phyloP scores from a whole-genome alignment of 1,140 invertebrate genomes.

The Drosophila sucinea region DNA sequence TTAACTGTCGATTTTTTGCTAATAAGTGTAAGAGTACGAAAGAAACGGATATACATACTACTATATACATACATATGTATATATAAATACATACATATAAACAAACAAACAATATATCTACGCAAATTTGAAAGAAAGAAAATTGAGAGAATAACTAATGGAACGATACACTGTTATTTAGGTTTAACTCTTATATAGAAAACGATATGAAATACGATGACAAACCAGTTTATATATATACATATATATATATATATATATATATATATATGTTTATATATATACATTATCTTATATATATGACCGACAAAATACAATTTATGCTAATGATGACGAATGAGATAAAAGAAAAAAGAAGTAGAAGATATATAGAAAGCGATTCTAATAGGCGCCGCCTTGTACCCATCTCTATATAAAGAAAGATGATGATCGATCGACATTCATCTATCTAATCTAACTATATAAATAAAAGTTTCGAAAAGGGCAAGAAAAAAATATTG shows the following conservation, averaged over 20 bases:
- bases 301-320: constrained; percentile 7
- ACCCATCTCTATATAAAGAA: not conserved
- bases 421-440: not conserved
- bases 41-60: constrained; percentile 39
- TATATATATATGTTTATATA: constrained; percentile 5
- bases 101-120: constrained; percentile 2
- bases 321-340: constrained; percentile 8
- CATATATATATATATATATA: constrained; percentile 13
- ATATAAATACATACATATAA: constrained; percentile 11
- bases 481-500: not conserved
- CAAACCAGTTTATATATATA: constrained; percentile 20
- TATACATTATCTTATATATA: not conserved
- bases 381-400: not conserved
- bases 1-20: constrained; percentile 80
- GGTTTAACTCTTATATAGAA: constrained; percentile 37
- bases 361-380: constrained; percentile 3
- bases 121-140: not conserved
- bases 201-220: constrained; percentile 12
- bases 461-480: not conserved
- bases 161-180: constrained; percentile 45
- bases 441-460: not conserved
- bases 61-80: constrained; percentile 27
- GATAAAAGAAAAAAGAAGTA: not conserved
- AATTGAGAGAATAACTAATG: not conserved
- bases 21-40: constrained; percentile 64